A percentile compares a stretch with the other conserved stretches of the same genome.
phyloP scores from a whole-genome alignment of 1,140 invertebrate genomes.

The Papilio helenus region DNA sequence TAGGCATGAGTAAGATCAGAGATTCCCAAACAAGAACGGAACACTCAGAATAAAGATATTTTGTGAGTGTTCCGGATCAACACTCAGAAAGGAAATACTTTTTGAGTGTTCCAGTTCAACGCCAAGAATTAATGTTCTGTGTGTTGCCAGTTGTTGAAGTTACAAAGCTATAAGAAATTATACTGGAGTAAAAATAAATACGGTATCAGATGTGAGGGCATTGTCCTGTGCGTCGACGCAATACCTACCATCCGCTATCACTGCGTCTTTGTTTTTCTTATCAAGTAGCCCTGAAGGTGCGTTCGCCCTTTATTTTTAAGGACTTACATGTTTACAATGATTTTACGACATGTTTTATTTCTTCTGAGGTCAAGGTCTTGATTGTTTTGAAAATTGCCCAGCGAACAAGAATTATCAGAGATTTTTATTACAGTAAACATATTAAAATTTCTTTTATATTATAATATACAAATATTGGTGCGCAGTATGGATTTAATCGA shows the following conservation, averaged over 20 bases:
- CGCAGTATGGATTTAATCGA: neutral
- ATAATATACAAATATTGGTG: neutral
- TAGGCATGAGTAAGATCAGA: neutral
- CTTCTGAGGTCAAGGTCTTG: slow-evolving; percentile 32
- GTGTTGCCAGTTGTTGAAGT: neutral
- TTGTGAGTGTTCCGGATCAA: too few relatives aligned
- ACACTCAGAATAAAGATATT: neutral
- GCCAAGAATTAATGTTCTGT: neutral
- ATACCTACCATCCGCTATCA: slow-evolving; percentile 48
- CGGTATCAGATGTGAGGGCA: slow-evolving; percentile 34
- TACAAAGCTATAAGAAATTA: slow-evolving; percentile 32
- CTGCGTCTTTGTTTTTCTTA: slow-evolving; percentile 60
- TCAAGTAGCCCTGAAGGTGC: slow-evolving; percentile 62
- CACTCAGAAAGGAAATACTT: too few relatives aligned
- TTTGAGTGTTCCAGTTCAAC: neutral
- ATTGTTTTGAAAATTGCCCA: slow-evolving; percentile 25
- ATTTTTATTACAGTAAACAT: neutral
- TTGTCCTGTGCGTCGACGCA: slow-evolving; percentile 43
- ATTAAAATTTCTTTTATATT: neutral
- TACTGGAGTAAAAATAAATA: slow-evolving; percentile 36
- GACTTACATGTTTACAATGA: slow-evolving; percentile 29
- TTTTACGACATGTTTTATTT: slow-evolving; percentile 35
- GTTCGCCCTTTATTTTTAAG: slow-evolving; percentile 48
- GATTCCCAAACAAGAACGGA: neutral
- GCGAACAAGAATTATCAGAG: neutral